Conservation (phyloP, 1,140 invertebrate species). For the Drosophila willistoni region DNA sequence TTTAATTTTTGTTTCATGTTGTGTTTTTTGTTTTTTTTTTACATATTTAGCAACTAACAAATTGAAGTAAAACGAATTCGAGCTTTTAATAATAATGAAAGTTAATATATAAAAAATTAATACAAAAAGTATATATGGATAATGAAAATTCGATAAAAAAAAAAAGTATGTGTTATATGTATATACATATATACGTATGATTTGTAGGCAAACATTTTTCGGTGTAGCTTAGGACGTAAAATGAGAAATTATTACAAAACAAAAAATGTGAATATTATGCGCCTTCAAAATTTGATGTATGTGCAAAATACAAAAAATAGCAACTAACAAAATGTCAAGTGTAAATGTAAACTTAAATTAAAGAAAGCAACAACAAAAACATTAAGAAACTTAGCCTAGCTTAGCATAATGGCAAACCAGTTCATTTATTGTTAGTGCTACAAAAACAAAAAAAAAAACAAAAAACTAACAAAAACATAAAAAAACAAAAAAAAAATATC, state of each 20-base stretch:
- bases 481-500: constrained; percentile 27
- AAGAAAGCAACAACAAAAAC: constrained; percentile 32
- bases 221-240: constrained; percentile 67
- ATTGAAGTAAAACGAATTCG: constrained; percentile 78
- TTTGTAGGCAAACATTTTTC: constrained; percentile 50
- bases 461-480: constrained; percentile 37
- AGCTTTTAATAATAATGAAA: constrained; percentile 76
- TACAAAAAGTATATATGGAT: constrained; percentile 15
- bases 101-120: constrained; percentile 19
- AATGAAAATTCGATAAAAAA: constrained; percentile 35
- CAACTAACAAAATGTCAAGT: constrained; percentile 32
- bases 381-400: constrained; percentile 59
- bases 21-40: constrained; percentile 41
- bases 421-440: constrained; percentile 74
- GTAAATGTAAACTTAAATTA: constrained; percentile 57
- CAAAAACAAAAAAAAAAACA: constrained; percentile 39
- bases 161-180: constrained; percentile 41
- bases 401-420: constrained; percentile 52
- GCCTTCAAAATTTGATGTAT: constrained; percentile 76
- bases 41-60: constrained; percentile 60
- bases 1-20: background rate
- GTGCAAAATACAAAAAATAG: constrained; percentile 39
- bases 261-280: constrained; percentile 82
- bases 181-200: constrained; percentile 23
- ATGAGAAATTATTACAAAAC: constrained; percentile 24